Conservation (phyloP, 2,797 vertebrate species). For the Ambastaia sidthimunki region DNA sequence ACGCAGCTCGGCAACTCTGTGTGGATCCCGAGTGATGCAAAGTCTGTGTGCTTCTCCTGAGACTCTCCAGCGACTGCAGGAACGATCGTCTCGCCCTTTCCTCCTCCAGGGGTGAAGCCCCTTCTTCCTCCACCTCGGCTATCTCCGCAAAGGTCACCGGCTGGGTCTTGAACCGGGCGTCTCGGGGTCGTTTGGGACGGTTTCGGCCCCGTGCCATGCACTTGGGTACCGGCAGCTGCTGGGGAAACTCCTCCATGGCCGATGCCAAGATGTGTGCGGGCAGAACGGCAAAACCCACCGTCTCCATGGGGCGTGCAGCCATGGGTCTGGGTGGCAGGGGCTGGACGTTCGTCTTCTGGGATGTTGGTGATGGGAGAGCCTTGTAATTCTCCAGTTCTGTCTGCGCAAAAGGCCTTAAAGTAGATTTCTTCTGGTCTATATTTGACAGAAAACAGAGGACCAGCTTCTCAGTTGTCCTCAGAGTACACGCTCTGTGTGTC, state of each 20-base stretch:
- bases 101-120: slow-evolving; percentile 91
- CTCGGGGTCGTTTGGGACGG: slow-evolving; percentile 84
- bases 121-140: slow-evolving; percentile 96
- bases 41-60: slow-evolving; percentile 91
- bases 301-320: slow-evolving; percentile 85
- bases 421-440: slow-evolving; percentile 11
- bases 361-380: slow-evolving; percentile 29
- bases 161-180: slow-evolving; percentile 97
- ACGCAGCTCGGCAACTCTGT: slow-evolving; percentile 64
- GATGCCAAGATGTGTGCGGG: slow-evolving; percentile 84
- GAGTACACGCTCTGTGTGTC: slow-evolving; percentile 8
- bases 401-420: slow-evolving; percentile 45
- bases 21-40: slow-evolving; percentile 72
- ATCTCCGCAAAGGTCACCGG: slow-evolving; percentile 98
- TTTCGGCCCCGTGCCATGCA: slow-evolving; percentile 79
- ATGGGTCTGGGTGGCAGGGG: slow-evolving; percentile 64
- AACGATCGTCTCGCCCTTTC: slow-evolving; percentile 93
- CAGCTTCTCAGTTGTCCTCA: neutral
- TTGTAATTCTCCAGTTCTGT: slow-evolving; percentile 47
- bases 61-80: slow-evolving; percentile 94
- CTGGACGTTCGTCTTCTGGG: slow-evolving; percentile 41
- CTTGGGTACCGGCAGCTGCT: slow-evolving; percentile 85
- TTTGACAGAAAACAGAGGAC: neutral
- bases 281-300: slow-evolving; percentile 85
- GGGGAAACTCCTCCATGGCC: slow-evolving; percentile 89